Base-by-base conservation (phyloP, 2,113 vertebrate genomes). In the Ornithorhynchus anatinus region DNA sequence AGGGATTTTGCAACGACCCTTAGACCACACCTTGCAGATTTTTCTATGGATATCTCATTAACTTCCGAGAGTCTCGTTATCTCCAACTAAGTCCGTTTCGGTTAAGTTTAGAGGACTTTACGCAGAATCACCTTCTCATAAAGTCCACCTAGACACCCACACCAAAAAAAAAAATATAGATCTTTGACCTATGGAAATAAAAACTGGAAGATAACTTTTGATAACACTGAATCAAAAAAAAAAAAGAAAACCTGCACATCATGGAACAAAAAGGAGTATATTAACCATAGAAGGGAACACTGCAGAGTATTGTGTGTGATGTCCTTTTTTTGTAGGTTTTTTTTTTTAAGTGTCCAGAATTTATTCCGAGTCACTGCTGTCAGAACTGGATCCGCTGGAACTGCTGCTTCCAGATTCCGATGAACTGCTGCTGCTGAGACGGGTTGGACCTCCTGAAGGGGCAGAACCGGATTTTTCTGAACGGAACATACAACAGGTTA, bases 311-410 rank as follows among this genome's bases (percentile, higher is more conserved):
- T 8, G 62, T 19, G 59, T 11, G 72, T 15, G 52, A 35, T 40
- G 65, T 76, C 87, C 72, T 1, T 66, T 22, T 36, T 59, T 27
- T 60, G 23, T 72, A 57, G 33, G n/a, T 27, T 25, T 61, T 6
- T 33, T 7, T 37, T 68, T 14, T 4, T 8, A 16, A 39, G 15
- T 31, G 85, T 53, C 81, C 51, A 0, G 10, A 3, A 35, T 25
- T 89, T 84, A 94, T 80, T 92, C 88, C 0, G 93, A 95, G 81
- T 99, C 95, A 14, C 94, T 95, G 93, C 94, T 97, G 91, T 97
- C 96, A 0, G 96, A 96, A 69, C 94, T 96, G 75, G 95, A 97
- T 1, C 94, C 96, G 0, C 92, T 94, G 59, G 95, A 95, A 74
- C 92, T 95, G 91, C 93, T 96, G 90, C 90, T 94, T 4, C 91